A percentile compares a stretch with the other conserved stretches of the same genome.
Conservation (phyloP, 2,113 vertebrate species). For the Cinclus mexicanus region DNA sequence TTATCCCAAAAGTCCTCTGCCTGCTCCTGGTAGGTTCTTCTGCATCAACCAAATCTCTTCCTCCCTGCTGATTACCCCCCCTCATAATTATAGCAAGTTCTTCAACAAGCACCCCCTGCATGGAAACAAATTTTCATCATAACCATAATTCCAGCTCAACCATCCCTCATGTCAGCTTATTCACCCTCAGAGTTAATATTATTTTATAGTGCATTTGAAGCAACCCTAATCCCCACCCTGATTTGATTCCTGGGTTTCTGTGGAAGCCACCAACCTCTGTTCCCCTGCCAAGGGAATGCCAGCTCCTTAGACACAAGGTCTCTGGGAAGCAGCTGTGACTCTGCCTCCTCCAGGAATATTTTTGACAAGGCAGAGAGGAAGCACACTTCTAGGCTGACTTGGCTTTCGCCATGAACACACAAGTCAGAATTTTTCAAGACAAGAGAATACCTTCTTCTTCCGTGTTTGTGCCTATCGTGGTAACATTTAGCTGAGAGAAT, state of each 20-base stretch:
- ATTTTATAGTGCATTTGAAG: not conserved
- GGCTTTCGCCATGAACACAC: not conserved
- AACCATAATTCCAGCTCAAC: not conserved
- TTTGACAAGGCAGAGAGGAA: not conserved
- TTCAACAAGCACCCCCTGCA: not conserved
- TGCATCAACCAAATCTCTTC: not conserved
- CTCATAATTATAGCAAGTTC: not conserved
- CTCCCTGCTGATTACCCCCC: not conserved
- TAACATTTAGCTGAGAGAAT: not conserved
- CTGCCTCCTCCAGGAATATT: not conserved
- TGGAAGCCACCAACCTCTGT: not conserved
- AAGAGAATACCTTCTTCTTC: not conserved
- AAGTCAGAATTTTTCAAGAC: not conserved
- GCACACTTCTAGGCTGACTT: not conserved
- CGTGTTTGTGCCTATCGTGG: not conserved
- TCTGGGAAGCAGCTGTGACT: not conserved
- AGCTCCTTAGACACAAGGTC: not conserved
- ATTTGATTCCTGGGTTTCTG: not conserved
- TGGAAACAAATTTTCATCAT: not conserved
- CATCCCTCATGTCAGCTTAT: not conserved
- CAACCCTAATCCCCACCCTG: not conserved
- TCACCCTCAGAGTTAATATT: not conserved
- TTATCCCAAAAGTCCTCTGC: not conserved
- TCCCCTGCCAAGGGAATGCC: not conserved
- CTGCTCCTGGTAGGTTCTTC: not conserved